A percentile compares a stretch with the other conserved stretches of the same genome.
phyloP scores from a whole-genome alignment of 2,113 vertebrate genomes.

The Scophthalmus maximus region DNA sequence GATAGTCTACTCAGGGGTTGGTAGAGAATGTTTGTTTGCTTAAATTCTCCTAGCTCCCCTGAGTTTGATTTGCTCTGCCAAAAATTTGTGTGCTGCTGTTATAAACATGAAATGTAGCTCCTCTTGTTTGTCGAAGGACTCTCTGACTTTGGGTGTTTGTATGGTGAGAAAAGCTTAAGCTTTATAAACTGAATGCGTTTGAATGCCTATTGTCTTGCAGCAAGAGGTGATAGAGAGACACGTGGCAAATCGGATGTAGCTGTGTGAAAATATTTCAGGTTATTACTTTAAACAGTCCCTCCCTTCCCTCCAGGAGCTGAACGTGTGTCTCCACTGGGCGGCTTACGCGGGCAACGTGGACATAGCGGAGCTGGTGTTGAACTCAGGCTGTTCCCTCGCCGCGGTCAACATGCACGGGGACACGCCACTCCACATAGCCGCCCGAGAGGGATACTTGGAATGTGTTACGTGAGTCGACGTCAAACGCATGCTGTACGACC shows the following conservation, averaged over 20 bases:
- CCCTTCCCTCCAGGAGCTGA: slow-evolving; percentile 84
- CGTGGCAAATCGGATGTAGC: neutral
- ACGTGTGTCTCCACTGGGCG: slow-evolving; percentile 93
- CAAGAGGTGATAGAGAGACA: too few relatives aligned
- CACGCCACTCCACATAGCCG: slow-evolving; percentile 91
- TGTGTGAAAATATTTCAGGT: slow-evolving; percentile 42
- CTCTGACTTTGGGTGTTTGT: neutral
- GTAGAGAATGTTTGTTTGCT: too few relatives aligned
- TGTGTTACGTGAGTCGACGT: slow-evolving; percentile 88
- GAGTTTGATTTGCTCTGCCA: too few relatives aligned
- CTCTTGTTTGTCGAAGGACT: neutral
- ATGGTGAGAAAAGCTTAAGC: neutral
- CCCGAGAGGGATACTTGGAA: slow-evolving; percentile 89
- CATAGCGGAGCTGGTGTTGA: slow-evolving; percentile 91
- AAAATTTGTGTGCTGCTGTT: neutral
- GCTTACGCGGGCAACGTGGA: slow-evolving; percentile 91
- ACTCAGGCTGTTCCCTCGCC: slow-evolving; percentile 88
- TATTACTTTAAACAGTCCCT: slow-evolving; percentile 38
- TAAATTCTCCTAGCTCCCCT: too few relatives aligned
- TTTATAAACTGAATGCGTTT: neutral
- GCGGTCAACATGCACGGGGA: slow-evolving; percentile 91
- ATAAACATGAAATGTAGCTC: too few relatives aligned
- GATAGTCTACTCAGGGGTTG: neutral
- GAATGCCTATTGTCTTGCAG: neutral
- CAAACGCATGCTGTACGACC: neutral